Evolutionary conservation across 2,888 invertebrate genomes (phyloP).

Genomic region (Diarsia rubi): DNA sequence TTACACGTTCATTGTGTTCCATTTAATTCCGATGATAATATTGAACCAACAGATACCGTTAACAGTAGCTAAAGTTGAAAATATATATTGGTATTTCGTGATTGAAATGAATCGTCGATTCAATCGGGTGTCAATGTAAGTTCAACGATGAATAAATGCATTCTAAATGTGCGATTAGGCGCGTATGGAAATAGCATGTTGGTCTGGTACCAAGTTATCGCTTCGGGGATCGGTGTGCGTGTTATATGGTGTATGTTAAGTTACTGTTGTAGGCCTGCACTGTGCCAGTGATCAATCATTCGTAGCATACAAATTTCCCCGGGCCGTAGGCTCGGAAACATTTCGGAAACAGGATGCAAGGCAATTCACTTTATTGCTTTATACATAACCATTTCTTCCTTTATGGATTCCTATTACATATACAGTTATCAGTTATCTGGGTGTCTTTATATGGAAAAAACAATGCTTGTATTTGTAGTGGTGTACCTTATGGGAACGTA

Average conservation of each 20-base stretch:
- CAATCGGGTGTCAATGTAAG: conserved; percentile 33
- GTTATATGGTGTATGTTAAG: conserved; percentile 32
- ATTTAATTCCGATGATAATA: conserved; percentile 49
- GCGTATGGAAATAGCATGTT: conserved; percentile 41
- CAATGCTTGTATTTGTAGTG: conserved; percentile 18
- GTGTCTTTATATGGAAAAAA: conserved; percentile 28
- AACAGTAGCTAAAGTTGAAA: conserved; percentile 38
- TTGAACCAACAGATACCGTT: conserved; percentile 14
- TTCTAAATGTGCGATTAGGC: conserved; percentile 33
- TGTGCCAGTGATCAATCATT: conserved; percentile 77
- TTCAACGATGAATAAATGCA: conserved; percentile 49
- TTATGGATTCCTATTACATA: conserved; percentile 56
- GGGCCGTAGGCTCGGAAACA: conserved; percentile 61
- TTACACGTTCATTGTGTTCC: conserved; percentile 50
- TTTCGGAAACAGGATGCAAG: conserved; percentile 75
- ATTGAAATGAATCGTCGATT: conserved; percentile 47
- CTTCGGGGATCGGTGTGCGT: conserved; percentile 40
- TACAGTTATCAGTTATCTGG: conserved; percentile 46
- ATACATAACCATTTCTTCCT: conserved; percentile 67
- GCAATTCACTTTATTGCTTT: conserved; percentile 77
- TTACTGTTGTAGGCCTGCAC: conserved; percentile 64
- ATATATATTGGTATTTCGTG: conserved; percentile 29
- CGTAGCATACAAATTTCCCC: conserved; percentile 70
- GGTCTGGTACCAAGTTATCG: conserved; percentile 32
- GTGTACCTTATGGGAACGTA: conserved; percentile 15